Conservation (phyloP, 2,797 vertebrate genomes). For the Myripristis jacobus region DNA sequence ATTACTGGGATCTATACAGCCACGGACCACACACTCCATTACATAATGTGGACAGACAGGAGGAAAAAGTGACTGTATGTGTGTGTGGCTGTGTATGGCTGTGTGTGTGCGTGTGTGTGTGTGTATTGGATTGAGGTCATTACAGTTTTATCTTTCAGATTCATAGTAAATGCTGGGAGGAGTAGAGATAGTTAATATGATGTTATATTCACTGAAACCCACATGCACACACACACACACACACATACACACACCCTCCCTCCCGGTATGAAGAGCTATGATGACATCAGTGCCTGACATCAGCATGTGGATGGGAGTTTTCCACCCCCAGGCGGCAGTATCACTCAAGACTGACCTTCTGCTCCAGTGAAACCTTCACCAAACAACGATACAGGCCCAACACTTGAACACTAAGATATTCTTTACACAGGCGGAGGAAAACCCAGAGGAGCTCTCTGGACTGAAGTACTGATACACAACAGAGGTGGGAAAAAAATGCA, state of each 20-base stretch:
- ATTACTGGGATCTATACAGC: slow-evolving; percentile 67
- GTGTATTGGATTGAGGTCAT: slow-evolving; percentile 71
- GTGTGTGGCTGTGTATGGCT: slow-evolving; percentile 21
- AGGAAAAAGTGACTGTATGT: slow-evolving; percentile 51
- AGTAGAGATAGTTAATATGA: slow-evolving; percentile 32
- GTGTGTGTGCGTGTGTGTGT: slow-evolving; percentile 22
- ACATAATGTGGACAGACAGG: slow-evolving; percentile 59
- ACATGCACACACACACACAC: background rate
- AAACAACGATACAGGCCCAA: background rate
- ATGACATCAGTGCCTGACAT: slow-evolving; percentile 16
- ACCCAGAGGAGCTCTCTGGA: background rate
- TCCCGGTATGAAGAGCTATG: background rate
- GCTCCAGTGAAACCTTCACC: slow-evolving; percentile 1
- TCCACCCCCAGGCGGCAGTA: slow-evolving; percentile 48
- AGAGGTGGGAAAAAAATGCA: background rate
- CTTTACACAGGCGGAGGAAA: background rate
- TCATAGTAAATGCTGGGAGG: slow-evolving; percentile 37
- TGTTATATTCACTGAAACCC: slow-evolving; percentile 20
- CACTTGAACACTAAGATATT: background rate
- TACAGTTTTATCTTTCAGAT: slow-evolving; percentile 56
- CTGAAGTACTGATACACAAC: background rate
- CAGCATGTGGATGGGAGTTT: slow-evolving; percentile 10
- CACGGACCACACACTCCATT: slow-evolving; percentile 54
- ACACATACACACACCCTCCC: background rate
- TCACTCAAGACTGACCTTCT: slow-evolving; percentile 7